These are phyloP conservation scores for Balearica regulorum DNA, from an alignment of 2,797 vertebrate genomes.

Conservation along the genomic window DNA sequence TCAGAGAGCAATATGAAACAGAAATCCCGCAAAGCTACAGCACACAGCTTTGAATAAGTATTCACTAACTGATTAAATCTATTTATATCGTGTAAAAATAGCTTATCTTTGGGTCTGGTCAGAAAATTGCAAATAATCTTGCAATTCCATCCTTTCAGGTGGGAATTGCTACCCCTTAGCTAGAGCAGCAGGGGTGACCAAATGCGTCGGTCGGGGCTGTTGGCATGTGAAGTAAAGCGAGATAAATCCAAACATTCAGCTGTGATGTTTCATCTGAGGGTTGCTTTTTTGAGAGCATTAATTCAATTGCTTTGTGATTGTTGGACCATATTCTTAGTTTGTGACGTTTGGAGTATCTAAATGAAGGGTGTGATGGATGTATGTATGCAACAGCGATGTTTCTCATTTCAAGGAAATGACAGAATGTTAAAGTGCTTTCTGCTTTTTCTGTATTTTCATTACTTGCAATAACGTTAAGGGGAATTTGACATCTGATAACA, in stretches of 20 bases:
- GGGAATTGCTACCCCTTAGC: background rate
- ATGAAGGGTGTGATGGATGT: background rate
- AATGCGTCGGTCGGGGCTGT: background rate
- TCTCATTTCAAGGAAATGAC: background rate
- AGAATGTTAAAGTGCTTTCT: background rate
- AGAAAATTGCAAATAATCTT: background rate
- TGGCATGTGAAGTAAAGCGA: background rate
- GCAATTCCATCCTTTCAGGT: background rate
- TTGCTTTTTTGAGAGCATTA: background rate
- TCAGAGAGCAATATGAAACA: fast-evolving
- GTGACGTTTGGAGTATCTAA: background rate
- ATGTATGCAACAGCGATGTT: background rate
- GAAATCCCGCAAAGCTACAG: background rate
- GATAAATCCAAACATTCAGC: background rate
- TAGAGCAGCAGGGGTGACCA: background rate
- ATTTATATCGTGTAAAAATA: background rate
- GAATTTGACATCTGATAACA: background rate
- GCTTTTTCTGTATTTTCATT: background rate
- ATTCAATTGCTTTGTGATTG: background rate
- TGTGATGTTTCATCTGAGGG: background rate
- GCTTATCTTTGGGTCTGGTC: background rate
- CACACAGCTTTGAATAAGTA: background rate
- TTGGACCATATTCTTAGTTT: background rate
- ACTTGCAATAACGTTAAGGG: background rate
- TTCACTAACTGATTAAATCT: background rate